Percentiles rank a stretch among this genome's conserved stretches.
Conservation (phyloP, 2,888 invertebrate species). For the Caenorhabditis sulstoni region DNA sequence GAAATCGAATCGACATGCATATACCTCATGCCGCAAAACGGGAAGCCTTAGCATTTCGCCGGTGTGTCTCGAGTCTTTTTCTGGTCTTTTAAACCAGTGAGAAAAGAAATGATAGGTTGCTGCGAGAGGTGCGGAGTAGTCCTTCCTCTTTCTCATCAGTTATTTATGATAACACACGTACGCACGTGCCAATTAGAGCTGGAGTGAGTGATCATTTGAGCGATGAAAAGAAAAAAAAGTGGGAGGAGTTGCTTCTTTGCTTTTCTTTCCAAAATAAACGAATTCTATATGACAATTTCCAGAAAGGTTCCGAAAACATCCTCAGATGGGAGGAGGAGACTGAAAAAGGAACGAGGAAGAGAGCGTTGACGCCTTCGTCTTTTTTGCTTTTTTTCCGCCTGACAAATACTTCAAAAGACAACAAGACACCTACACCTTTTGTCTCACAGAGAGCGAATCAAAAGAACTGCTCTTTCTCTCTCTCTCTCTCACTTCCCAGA, state of each 20-base stretch:
- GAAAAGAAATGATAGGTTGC: slow-evolving; percentile 22
- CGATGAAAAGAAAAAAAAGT: neutral
- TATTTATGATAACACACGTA: slow-evolving; percentile 17
- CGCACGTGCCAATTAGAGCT: slow-evolving; percentile 16
- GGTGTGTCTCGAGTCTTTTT: too few relatives aligned
- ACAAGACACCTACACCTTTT: slow-evolving; percentile 33
- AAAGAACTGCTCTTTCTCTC: neutral
- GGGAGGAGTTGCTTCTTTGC: too few relatives aligned
- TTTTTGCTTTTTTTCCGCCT: slow-evolving; percentile 10
- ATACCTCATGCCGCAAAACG: slow-evolving; percentile 4
- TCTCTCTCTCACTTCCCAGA: neutral
- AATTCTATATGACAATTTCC: slow-evolving; percentile 26
- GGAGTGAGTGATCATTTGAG: neutral
- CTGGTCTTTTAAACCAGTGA: too few relatives aligned
- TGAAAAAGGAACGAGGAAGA: slow-evolving; percentile 20
- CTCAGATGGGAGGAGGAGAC: too few relatives aligned
- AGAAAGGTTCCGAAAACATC: slow-evolving; percentile 46
- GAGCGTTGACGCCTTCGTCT: slow-evolving; percentile 22
- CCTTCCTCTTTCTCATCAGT: slow-evolving; percentile 2
- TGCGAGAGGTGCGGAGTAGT: too few relatives aligned
- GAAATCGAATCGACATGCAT: slow-evolving; percentile 38
- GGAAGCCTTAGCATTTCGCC: neutral
- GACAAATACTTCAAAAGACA: slow-evolving; percentile 49
- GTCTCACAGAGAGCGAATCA: neutral
- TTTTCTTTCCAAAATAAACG: neutral